phyloP scores from a whole-genome alignment of 1,140 invertebrate genomes.

The Cheumatopsyche charites region DNA sequence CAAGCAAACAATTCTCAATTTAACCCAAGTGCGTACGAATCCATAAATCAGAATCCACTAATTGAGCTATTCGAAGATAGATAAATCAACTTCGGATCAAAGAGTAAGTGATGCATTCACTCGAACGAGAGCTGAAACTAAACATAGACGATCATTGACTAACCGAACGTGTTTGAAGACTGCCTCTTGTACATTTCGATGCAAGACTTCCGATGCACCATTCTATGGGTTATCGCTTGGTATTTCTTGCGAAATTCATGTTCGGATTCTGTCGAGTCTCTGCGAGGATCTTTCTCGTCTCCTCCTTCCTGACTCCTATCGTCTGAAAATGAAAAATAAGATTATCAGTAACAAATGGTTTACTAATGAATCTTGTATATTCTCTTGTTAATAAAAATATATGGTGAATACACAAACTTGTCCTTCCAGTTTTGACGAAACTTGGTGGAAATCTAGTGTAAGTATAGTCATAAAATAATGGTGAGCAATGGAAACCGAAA shows the following conservation, averaged over 20 bases:
- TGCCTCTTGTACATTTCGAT: conserved; percentile 89
- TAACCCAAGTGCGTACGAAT: no score
- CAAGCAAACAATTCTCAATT: no score
- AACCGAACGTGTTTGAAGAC: conserved; percentile 83
- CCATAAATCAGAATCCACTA: no score
- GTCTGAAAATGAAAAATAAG: conserved; percentile 37
- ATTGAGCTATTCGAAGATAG: no score
- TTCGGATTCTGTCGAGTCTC: conserved; percentile 85
- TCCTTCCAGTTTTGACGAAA: no score
- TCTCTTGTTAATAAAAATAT: neutral
- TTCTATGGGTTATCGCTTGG: conserved; percentile 83
- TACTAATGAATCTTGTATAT: neutral
- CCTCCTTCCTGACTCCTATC: conserved; percentile 44
- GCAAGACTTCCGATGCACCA: conserved; percentile 90
- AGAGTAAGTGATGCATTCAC: no score
- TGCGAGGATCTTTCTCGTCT: conserved; percentile 51
- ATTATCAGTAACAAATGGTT: neutral
- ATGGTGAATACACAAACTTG: no score
- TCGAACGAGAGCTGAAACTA: no score
- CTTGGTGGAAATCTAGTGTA: no score
- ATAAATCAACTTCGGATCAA: no score
- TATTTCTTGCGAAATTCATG: conserved; percentile 85
- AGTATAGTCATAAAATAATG: neutral
- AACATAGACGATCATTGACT: conserved; percentile 52
- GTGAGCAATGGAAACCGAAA: neutral